Evolutionary conservation across 2,888 invertebrate species (phyloP), one percentile per base, ranked within the genome.

Genomic region (Conomelus anceps): DNA sequence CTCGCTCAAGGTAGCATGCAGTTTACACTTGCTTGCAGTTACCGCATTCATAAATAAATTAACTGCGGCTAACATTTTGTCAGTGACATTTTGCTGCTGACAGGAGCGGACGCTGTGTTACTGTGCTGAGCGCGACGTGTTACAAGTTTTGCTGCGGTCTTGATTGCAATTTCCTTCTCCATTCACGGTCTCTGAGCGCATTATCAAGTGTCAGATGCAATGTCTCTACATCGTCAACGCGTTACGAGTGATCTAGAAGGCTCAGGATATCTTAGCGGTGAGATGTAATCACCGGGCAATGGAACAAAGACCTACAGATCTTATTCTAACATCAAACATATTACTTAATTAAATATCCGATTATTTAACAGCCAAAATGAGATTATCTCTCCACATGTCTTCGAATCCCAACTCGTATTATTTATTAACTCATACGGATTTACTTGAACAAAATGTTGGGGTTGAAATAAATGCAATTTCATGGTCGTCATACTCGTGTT

Each of bases 21-120:
- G n/a, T 89, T n/a, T 89, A 91, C 91, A 90, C 34, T 91, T 91
- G 26, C 90, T 91, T 29, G 90, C 89, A 41, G 90, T 88, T 41
- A 90, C 29, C 22, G 88, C 85, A 26, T 89, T 88, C 22, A 89
- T 89, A 63, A 63, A 63, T 63, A 63, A 63, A 63, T 63, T 63
- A 63, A 63, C 63, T 63, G 63, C 63, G 63, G 20, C 63, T 6
- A n/a, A 63, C 63, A 63, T 63, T 63, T 63, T 63, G 63, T 63
- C 7, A n/a, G 63, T 63, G 63, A 63, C 63, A 63, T n/a, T 63
- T 63, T n/a, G n/a, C 1, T n/a, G 63, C 63, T 63, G 63, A 63
- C 63, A 63, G 63, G n/a, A n/a, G n/a, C n/a, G n/a, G n/a, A n/a
- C n/a, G n/a, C n/a, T n/a, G n/a, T n/a, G n/a, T n/a, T n/a, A n/a